Percentiles rank a stretch among this genome's conserved stretches.
Evolutionary conservation across 2,888 invertebrate genomes (phyloP).

Genomic region (Oconnorella tubifera): DNA sequence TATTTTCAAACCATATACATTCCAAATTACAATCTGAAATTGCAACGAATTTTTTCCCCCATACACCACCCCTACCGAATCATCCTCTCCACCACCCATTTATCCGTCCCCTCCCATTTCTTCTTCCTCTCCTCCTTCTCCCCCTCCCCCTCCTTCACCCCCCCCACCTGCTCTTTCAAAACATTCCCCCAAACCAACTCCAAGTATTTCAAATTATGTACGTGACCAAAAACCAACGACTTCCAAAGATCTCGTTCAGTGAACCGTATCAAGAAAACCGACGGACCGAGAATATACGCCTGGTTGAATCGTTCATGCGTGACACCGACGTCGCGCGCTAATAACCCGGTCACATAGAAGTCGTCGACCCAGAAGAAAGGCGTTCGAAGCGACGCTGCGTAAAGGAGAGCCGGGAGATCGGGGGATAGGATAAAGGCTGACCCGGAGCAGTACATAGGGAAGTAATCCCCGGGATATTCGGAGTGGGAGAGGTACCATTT

Average conservation of each 20-base stretch:
- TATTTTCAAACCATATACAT: no score
- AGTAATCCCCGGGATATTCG: conserved; percentile 54
- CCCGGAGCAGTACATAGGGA: conserved; percentile 58
- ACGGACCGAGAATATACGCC: conserved; percentile 45
- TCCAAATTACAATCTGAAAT: no score
- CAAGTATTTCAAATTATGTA: conserved; percentile 45
- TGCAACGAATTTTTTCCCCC: no score
- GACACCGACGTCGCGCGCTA: conserved; percentile 56
- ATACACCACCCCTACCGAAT: no score
- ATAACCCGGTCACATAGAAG: conserved; percentile 76
- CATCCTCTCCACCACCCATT: no score
- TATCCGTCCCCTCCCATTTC: no score
- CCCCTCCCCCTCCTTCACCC: background rate
- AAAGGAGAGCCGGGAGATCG: conserved; percentile 63
- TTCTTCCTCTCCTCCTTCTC: no score
- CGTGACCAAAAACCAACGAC: conserved; percentile 49
- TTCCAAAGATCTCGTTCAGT: conserved; percentile 39
- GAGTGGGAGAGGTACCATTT: conserved; percentile 57
- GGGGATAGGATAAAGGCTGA: conserved; percentile 64
- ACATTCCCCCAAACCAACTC: conserved; percentile 42
- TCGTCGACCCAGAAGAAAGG: conserved; percentile 90
- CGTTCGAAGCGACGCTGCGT: conserved; percentile 63
- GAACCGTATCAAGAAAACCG: conserved; percentile 42
- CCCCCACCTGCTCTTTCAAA: conserved; percentile 12
- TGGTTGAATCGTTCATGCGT: conserved; percentile 45